Evolutionary conservation across 2,113 vertebrate species (phyloP).

Genomic region (Mastomys coucha): DNA sequence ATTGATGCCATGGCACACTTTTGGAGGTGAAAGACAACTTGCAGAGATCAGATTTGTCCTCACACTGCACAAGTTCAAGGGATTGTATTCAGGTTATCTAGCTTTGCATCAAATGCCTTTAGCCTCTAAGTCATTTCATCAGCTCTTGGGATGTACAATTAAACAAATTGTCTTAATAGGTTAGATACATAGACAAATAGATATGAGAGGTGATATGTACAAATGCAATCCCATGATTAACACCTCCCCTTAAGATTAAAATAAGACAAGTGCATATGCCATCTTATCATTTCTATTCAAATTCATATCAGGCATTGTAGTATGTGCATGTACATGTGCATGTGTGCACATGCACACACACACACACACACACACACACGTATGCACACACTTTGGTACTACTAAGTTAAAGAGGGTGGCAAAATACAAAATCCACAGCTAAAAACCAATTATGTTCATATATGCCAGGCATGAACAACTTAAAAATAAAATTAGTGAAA

Average conservation of each 20-base stretch:
- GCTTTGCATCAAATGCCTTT: background rate
- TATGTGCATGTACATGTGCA: background rate
- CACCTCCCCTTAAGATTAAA: background rate
- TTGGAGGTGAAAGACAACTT: background rate
- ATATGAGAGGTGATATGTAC: background rate
- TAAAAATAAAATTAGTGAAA: background rate
- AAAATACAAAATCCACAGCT: background rate
- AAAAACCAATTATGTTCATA: background rate
- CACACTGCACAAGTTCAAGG: background rate
- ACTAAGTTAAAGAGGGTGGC: background rate
- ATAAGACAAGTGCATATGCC: background rate
- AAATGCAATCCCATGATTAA: background rate
- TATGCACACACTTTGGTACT: background rate
- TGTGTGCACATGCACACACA: background rate
- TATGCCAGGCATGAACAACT: too few species aligned
- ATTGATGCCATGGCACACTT: background rate
- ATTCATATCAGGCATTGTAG: background rate
- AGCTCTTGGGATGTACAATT: background rate
- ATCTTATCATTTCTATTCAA: background rate
- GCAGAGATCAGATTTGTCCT: background rate
- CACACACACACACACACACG: too few species aligned
- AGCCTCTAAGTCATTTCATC: background rate
- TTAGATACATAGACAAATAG: background rate
- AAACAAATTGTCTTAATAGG: background rate
- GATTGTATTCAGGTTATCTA: background rate